Evolutionary conservation across 2,797 vertebrate species (phyloP).

Genomic region (Pangasius djambal): DNA sequence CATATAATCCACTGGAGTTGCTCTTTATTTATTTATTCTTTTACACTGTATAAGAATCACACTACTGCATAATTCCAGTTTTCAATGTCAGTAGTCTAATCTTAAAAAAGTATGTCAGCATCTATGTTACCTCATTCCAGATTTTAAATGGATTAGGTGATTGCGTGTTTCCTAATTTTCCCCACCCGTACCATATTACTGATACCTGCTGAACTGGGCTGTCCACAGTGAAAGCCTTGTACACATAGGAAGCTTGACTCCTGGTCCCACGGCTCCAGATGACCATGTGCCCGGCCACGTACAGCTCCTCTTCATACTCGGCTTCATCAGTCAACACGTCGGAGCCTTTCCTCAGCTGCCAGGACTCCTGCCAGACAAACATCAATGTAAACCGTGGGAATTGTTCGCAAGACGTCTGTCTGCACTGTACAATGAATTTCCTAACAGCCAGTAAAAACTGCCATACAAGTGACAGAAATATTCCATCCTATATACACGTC

Average conservation of each 20-base stretch:
- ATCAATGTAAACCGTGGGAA: neutral
- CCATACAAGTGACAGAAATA: neutral
- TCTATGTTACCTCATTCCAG: neutral
- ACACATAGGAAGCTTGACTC: constrained; percentile 82
- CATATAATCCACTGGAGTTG: neutral
- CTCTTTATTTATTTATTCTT: neutral
- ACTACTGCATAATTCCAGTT: neutral
- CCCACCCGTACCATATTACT: neutral
- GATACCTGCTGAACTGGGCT: constrained; percentile 90
- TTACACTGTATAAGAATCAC: neutral
- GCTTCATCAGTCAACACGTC: constrained; percentile 80
- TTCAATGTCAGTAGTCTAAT: neutral
- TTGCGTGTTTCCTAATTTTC: neutral
- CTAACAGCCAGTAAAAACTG: neutral
- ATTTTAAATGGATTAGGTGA: neutral
- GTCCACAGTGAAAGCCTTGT: constrained; percentile 97
- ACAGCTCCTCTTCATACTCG: constrained; percentile 94
- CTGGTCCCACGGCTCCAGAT: constrained; percentile 95
- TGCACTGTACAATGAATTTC: neutral
- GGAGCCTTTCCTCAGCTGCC: constrained; percentile 89
- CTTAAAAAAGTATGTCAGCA: neutral
- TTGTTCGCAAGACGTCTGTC: neutral
- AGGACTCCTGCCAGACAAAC: constrained; percentile 81
- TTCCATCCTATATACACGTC: neutral
- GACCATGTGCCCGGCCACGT: constrained; percentile 90